phyloP scores from a whole-genome alignment of 1,140 invertebrate genomes.

The Drosophila willistoni region DNA sequence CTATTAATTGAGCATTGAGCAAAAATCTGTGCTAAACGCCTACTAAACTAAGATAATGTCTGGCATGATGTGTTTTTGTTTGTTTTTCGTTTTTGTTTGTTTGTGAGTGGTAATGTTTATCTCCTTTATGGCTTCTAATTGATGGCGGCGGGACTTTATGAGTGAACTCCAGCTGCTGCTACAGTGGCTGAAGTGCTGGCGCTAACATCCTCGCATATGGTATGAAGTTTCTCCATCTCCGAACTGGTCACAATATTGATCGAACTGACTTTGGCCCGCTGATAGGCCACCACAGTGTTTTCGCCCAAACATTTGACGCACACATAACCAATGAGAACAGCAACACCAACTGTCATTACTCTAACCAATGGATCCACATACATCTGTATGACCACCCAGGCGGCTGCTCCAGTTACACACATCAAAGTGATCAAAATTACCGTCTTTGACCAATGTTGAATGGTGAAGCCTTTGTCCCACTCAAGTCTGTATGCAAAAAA shows the following conservation, averaged over 20 bases:
- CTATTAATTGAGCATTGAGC: conserved; percentile 68
- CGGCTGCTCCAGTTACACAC: conserved; percentile 89
- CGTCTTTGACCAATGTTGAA: conserved; percentile 89
- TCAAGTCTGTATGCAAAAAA: conserved; percentile 85
- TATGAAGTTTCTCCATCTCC: conserved; percentile 80
- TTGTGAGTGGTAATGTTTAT: conserved; percentile 22
- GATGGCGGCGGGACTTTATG: conserved; percentile 35
- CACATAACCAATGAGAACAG: conserved; percentile 91
- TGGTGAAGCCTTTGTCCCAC: conserved; percentile 92
- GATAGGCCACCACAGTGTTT: conserved; percentile 93
- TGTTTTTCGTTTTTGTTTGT: conserved; percentile 6
- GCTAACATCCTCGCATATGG: conserved; percentile 80
- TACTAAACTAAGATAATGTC: conserved; percentile 55
- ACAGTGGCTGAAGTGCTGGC: conserved; percentile 53
- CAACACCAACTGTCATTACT: conserved; percentile 91
- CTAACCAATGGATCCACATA: conserved; percentile 90
- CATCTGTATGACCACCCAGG: conserved; percentile 92
- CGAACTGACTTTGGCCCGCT: conserved; percentile 93
- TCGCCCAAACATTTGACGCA: conserved; percentile 92
- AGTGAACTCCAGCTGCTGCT: conserved; percentile 46
- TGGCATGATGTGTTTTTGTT: conserved; percentile 43
- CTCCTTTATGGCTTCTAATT: conserved; percentile 28
- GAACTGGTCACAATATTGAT: conserved; percentile 88
- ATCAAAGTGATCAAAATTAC: conserved; percentile 89
- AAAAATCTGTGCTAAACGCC: conserved; percentile 67